phyloP scores from a whole-genome alignment of 64 coral and sea anemone genomes.

The Stylophora pistillata region DNA sequence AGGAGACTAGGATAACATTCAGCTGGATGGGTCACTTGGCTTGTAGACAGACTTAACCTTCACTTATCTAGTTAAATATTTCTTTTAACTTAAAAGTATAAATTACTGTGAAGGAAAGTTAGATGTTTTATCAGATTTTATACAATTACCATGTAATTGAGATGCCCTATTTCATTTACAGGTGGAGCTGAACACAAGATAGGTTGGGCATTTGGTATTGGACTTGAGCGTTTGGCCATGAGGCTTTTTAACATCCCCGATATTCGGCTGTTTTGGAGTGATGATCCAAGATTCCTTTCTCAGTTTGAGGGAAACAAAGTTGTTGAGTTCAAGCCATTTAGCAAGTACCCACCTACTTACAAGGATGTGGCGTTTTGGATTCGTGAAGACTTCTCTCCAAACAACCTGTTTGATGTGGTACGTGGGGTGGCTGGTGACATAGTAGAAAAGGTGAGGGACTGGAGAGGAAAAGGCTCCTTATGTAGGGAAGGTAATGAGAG shows the following conservation, averaged over 20 bases:
- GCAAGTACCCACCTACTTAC: slow-evolving; percentile 93
- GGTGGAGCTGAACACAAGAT: slow-evolving; percentile 88
- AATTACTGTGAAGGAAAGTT: too few species aligned
- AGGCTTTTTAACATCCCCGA: slow-evolving; percentile 94
- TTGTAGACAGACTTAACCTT: too few species aligned
- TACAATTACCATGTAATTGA: neutral
- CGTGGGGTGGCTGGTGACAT: slow-evolving; percentile 90
- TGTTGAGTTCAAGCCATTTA: slow-evolving; percentile 87
- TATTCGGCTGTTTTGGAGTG: slow-evolving; percentile 95
- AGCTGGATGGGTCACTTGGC: too few species aligned
- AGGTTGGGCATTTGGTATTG: slow-evolving; percentile 98
- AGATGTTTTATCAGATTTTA: neutral
- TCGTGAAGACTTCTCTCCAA: slow-evolving; percentile 68
- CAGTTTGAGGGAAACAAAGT: slow-evolving; percentile 82
- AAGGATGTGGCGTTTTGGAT: slow-evolving; percentile 94
- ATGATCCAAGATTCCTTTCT: slow-evolving; percentile 78
- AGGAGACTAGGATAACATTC: too few species aligned
- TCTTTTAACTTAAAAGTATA: too few species aligned
- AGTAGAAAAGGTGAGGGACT: slow-evolving; percentile 83
- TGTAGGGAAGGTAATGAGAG: neutral
- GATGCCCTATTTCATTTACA: neutral
- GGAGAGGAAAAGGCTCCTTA: neutral
- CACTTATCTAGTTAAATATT: too few species aligned
- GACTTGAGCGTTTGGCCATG: slow-evolving; percentile 95
- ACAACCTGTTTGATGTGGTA: slow-evolving; percentile 88